A percentile compares a stretch with the other conserved stretches of the same genome.
Evolutionary conservation across 2,888 invertebrate species (phyloP).

Genomic region (Ennomos quercinarius): DNA sequence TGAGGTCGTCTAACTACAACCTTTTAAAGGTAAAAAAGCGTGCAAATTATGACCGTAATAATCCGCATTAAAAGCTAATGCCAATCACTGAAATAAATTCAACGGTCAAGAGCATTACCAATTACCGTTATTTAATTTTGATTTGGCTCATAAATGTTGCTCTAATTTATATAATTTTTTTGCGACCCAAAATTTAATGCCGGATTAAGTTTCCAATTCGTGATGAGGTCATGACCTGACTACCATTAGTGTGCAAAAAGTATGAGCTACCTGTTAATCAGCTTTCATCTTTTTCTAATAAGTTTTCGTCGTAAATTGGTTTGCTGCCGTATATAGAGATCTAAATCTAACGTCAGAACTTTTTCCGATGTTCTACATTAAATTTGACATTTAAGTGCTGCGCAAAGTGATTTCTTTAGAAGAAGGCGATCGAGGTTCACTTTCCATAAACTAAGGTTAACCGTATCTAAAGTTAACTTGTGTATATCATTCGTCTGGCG

Average conservation of each 20-base stretch:
- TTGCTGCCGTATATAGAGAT: too few relatives aligned
- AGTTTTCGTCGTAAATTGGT: not conserved
- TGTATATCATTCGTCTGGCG: conserved; percentile 8
- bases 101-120: conserved; percentile 24
- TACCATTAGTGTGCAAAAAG: conserved; percentile 20
- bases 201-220: conserved; percentile 12
- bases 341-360: too few relatives aligned
- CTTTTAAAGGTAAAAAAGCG: conserved; percentile 23
- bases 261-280: conserved; percentile 7
- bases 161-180: conserved; percentile 27
- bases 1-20: conserved; percentile 10
- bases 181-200: conserved; percentile 23
- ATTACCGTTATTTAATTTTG: conserved; percentile 31
- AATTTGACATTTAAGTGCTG: too few relatives aligned
- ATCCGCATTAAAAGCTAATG: conserved; percentile 33
- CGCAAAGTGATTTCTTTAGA: too few relatives aligned
- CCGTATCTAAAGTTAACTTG: conserved; percentile 3
- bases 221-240: conserved; percentile 24
- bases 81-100: conserved; percentile 32
- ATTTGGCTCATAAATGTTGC: conserved; percentile 19
- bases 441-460: not conserved
- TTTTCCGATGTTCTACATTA: too few relatives aligned
- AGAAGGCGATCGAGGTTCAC: too few relatives aligned
- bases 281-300: too few relatives aligned
- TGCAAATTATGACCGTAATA: conserved; percentile 31